These are phyloP conservation scores for Clamator glandarius DNA, from an alignment of 2,797 vertebrate species.

Conservation along the genomic window DNA sequence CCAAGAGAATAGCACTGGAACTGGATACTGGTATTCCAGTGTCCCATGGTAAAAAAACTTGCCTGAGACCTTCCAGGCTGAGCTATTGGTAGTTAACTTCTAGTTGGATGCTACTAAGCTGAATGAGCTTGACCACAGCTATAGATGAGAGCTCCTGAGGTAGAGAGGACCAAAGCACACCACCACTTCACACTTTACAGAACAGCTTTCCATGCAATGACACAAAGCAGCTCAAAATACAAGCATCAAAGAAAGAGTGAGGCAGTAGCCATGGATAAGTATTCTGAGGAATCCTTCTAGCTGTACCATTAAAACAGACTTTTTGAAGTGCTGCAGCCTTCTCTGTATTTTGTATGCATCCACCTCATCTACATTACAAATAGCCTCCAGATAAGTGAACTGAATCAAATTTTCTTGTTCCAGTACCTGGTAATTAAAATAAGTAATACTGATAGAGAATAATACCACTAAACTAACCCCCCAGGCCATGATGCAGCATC, in stretches of 20 bases:
- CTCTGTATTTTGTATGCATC: not conserved
- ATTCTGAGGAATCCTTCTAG: not conserved
- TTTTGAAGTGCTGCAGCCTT: not conserved
- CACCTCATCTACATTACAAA: constrained; percentile 15
- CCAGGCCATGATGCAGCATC: not conserved
- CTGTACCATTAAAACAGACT: not conserved
- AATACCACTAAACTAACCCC: constrained; percentile 39
- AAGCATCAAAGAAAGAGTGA: not conserved
- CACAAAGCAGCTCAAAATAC: not conserved
- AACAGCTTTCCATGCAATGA: not conserved
- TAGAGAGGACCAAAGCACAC: not conserved
- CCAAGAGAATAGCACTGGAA: not conserved
- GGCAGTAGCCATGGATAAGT: not conserved
- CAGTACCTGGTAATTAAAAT: constrained; percentile 41
- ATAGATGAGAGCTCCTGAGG: not conserved
- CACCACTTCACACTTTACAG: accelerated
- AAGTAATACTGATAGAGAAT: constrained; percentile 27
- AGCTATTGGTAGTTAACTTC: not conserved
- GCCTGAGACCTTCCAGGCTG: not conserved
- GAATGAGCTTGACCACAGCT: not conserved
- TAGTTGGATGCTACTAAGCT: not conserved
- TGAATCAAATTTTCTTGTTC: constrained; percentile 29
- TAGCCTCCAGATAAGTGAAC: not conserved
- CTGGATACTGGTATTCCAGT: not conserved
- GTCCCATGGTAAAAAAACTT: not conserved